Evolutionary conservation across 2,888 invertebrate genomes (phyloP).

Genomic region (Folsomia manolachei): DNA sequence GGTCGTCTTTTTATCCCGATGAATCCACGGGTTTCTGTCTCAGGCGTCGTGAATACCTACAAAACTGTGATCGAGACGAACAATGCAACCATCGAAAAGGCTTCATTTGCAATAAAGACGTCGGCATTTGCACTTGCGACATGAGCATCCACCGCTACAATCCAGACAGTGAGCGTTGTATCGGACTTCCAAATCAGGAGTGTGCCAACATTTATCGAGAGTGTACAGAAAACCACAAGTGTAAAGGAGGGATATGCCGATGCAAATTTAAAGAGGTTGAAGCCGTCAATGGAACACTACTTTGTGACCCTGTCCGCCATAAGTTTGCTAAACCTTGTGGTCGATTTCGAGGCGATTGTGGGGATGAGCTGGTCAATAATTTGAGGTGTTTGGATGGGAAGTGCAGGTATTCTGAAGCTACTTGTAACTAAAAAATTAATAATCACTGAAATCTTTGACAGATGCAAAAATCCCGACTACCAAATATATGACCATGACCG

Average conservation of each 20-base stretch:
- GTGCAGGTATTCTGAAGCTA: slow-evolving; percentile 26
- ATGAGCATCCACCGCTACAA: slow-evolving; percentile 21
- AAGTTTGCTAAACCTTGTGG: slow-evolving; percentile 38
- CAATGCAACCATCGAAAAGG: slow-evolving; percentile 38
- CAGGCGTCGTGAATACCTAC: slow-evolving; percentile 26
- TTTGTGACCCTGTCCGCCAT: slow-evolving; percentile 35
- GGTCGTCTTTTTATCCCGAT: slow-evolving; percentile 36
- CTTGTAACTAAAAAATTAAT: not conserved
- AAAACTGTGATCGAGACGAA: slow-evolving; percentile 27
- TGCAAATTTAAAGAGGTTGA: slow-evolving; percentile 38
- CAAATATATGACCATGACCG: slow-evolving; percentile 38
- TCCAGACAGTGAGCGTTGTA: slow-evolving; percentile 34
- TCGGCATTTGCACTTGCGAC: slow-evolving; percentile 33
- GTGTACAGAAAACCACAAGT: slow-evolving; percentile 39
- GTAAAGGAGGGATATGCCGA: slow-evolving; percentile 31
- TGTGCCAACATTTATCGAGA: slow-evolving; percentile 37
- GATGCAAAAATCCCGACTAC: slow-evolving; percentile 42
- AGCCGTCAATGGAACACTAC: slow-evolving; percentile 24
- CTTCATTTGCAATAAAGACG: slow-evolving; percentile 27
- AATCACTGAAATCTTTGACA: not conserved
- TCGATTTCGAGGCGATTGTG: slow-evolving; percentile 29
- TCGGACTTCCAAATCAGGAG: slow-evolving; percentile 33
- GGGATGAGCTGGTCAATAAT: slow-evolving; percentile 16
- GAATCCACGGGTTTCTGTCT: slow-evolving; percentile 30
- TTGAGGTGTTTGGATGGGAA: slow-evolving; percentile 37